A percentile compares a stretch with the other conserved stretches of the same genome.
phyloP scores from a whole-genome alignment of 1,140 invertebrate species.

The Hetaerina americana region DNA sequence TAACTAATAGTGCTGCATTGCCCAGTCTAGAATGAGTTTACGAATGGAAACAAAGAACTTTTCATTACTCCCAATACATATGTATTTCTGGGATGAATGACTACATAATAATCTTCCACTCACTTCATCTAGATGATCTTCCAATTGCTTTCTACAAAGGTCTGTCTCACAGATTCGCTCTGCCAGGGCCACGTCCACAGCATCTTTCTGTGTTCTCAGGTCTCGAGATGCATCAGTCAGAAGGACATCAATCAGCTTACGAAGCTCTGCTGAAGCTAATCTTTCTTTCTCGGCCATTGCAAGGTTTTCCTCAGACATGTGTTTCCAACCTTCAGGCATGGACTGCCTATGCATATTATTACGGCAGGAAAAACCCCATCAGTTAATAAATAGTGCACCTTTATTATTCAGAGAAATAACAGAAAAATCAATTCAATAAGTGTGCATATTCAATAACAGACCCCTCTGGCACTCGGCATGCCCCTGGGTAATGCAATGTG shows the following conservation, averaged over 20 bases:
- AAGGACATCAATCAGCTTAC: constrained; percentile 44
- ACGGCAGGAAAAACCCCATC: no score
- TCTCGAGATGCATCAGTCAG: constrained; percentile 49
- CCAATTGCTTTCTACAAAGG: constrained; percentile 14
- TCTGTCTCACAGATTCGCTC: constrained; percentile 36
- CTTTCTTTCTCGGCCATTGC: constrained; percentile 44
- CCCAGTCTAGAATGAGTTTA: no score
- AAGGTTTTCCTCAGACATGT: constrained; percentile 50
- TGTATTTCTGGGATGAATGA: no score
- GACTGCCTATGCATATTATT: constrained; percentile 40
- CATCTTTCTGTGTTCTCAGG: constrained; percentile 55
- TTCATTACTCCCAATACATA: no score
- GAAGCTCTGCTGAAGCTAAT: constrained; percentile 44
- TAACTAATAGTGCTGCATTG: no score
- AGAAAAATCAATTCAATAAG: background rate
- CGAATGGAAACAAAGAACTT: no score
- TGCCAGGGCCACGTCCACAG: constrained; percentile 48
- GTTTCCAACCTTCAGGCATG: constrained; percentile 53
- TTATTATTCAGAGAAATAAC: no score
- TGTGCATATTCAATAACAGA: constrained; percentile 20
- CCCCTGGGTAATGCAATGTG: constrained; percentile 52
- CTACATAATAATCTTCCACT: constrained; percentile 14
- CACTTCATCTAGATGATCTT: constrained; percentile 20
- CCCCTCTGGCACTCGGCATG: constrained; percentile 53
- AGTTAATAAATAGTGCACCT: no score